phyloP scores from a whole-genome alignment of 1,140 invertebrate species.

The Bombus superbus region DNA sequence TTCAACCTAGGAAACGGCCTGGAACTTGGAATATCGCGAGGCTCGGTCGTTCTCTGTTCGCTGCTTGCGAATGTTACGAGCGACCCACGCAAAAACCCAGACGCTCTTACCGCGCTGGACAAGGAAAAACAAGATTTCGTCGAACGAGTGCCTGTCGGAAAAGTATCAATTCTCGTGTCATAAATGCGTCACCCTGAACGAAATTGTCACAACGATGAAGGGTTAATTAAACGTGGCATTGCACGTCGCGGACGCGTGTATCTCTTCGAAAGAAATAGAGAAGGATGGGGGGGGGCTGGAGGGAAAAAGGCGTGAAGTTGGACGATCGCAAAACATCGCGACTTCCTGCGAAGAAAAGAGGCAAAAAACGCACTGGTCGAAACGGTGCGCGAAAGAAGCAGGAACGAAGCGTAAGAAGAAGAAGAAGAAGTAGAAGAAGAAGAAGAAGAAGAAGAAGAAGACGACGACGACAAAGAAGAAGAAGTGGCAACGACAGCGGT shows the following conservation, averaged over 20 bases:
- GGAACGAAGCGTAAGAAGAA: neutral
- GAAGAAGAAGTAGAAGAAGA: neutral
- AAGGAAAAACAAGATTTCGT: neutral
- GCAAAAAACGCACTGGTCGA: neutral
- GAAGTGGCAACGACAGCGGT: neutral
- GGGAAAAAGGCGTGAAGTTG: neutral
- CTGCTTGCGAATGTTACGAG: neutral
- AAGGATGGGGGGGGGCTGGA: too few species aligned
- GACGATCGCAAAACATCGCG: conserved; percentile 22
- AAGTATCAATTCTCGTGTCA: neutral
- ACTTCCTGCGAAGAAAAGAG: neutral
- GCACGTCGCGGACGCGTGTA: neutral
- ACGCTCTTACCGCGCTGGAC: neutral
- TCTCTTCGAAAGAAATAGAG: too few species aligned
- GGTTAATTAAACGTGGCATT: conserved; percentile 25
- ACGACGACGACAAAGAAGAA: neutral
- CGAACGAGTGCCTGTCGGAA: neutral
- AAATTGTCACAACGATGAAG: neutral
- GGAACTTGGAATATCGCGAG: neutral
- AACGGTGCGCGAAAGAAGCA: neutral
- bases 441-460: neutral
- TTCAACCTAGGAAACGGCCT: neutral
- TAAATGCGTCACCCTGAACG: conserved; percentile 6
- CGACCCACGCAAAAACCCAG: neutral
- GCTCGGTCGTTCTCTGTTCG: neutral